These are phyloP conservation scores for Chrysomallon squamiferum DNA, from an alignment of 1,140 invertebrate species.

Conservation along the genomic window DNA sequence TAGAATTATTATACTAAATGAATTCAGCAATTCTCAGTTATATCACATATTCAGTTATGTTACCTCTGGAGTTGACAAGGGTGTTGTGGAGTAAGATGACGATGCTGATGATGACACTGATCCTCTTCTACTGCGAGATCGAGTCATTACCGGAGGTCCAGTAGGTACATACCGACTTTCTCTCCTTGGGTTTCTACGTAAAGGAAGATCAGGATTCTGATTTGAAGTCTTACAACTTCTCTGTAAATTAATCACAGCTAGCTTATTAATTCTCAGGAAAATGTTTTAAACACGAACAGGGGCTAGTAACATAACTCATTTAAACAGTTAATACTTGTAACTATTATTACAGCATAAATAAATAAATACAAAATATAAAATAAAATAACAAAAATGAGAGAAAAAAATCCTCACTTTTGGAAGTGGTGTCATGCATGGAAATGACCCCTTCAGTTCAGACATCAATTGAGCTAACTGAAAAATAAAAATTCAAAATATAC, in stretches of 20 bases:
- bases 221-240: not conserved
- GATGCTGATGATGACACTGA: conserved; percentile 44
- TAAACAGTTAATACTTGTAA: too few relatives aligned
- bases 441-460: conserved; percentile 35
- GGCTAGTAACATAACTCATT: too few relatives aligned
- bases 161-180: conserved; percentile 24
- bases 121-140: conserved; percentile 32
- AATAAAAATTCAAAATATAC: conserved; percentile 5
- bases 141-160: conserved; percentile 12
- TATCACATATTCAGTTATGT: too few relatives aligned
- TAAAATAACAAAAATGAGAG: too few relatives aligned
- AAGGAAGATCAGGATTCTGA: conserved; percentile 10
- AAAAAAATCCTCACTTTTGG: conserved; percentile 18
- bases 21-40: too few relatives aligned
- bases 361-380: too few relatives aligned
- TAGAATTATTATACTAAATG: too few relatives aligned
- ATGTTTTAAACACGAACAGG: too few relatives aligned
- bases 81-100: conserved; percentile 35
- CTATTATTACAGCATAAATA: too few relatives aligned
- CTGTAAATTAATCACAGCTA: too few relatives aligned
- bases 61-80: conserved; percentile 40
- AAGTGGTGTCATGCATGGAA: conserved; percentile 19
- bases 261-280: too few relatives aligned
- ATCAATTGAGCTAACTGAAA: conserved; percentile 49
- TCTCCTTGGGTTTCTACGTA: conserved; percentile 39